Evolutionary conservation across 1,140 invertebrate genomes (phyloP).

Genomic region (Periplaneta americana): DNA sequence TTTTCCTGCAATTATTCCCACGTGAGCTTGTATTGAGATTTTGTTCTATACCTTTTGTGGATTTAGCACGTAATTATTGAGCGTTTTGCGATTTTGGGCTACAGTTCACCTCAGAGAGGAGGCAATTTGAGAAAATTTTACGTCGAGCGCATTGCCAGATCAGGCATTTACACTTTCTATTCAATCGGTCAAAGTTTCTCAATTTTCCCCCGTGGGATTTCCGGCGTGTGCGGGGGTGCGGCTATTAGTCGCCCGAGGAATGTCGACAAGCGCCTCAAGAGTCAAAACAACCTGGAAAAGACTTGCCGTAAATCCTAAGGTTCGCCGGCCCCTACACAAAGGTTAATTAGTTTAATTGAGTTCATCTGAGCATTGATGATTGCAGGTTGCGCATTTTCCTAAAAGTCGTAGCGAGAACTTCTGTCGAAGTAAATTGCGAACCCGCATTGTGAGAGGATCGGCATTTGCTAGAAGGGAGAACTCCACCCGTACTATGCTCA

Average conservation of each 20-base stretch:
- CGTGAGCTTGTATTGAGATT: no score
- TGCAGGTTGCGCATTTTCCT: not conserved
- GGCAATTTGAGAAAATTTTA: no score
- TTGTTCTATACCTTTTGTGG: no score
- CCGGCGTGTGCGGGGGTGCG: not conserved
- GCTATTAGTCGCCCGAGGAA: constrained; percentile 12
- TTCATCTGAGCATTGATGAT: constrained; percentile 14
- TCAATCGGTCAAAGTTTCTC: constrained; percentile 19
- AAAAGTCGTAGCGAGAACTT: not conserved
- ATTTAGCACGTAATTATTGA: no score
- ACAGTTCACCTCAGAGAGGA: no score
- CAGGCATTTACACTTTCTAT: constrained; percentile 20
- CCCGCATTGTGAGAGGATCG: no score
- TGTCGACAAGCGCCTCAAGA: constrained; percentile 4
- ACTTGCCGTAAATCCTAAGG: not conserved
- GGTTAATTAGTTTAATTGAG: constrained; percentile 18
- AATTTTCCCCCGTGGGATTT: constrained; percentile 10
- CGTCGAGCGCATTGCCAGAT: constrained; percentile 16
- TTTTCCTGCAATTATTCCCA: no score
- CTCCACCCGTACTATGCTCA: no score
- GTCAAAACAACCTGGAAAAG: constrained; percentile 5
- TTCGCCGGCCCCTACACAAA: not conserved
- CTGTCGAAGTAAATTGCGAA: not conserved
- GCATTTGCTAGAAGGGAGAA: no score
- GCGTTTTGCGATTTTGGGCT: no score